These are phyloP conservation scores for Drosophila serrata DNA, from an alignment of 1,140 invertebrate genomes.

Conservation along the genomic window DNA sequence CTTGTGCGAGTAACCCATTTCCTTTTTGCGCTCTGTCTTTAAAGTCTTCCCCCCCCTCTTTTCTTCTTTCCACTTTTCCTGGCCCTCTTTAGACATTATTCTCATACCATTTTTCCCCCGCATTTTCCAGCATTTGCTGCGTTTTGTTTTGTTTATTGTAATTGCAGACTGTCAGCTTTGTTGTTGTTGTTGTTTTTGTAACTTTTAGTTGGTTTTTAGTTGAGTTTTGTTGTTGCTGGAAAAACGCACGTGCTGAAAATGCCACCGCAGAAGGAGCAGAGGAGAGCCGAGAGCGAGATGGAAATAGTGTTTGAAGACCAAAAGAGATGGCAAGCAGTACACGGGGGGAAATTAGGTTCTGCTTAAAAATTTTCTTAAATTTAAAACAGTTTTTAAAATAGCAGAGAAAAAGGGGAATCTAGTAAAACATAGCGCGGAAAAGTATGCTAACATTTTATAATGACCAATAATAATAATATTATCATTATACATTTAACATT, in stretches of 20 bases:
- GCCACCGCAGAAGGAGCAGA: conserved; percentile 44
- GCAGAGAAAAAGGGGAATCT: no score
- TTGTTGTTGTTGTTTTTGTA: conserved; percentile 24
- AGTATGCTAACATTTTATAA: not conserved
- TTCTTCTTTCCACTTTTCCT: not conserved
- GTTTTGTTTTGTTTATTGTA: conserved; percentile 62
- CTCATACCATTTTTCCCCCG: conserved; percentile 14
- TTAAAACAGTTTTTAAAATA: no score
- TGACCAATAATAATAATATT: no score
- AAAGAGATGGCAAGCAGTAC: not conserved
- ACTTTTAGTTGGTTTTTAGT: conserved; percentile 41
- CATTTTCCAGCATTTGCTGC: conserved; percentile 49
- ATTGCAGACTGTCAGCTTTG: conserved; percentile 52
- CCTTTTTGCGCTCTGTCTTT: conserved; percentile 35
- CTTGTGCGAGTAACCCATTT: conserved; percentile 41
- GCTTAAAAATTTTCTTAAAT: not conserved
- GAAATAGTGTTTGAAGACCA: not conserved
- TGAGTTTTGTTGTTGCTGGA: conserved; percentile 26
- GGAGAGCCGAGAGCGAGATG: conserved; percentile 1
- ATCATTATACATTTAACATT: no score
- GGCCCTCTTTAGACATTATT: not conserved
- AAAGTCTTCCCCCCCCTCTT: not conserved
- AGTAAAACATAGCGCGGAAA: no score
- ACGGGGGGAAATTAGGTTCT: not conserved
- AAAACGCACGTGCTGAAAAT: conserved; percentile 61